Percentiles rank a stretch among this genome's conserved stretches.
phyloP scores from a whole-genome alignment of 92 coral and sea anemone genomes.

The Porites cylindrica region DNA sequence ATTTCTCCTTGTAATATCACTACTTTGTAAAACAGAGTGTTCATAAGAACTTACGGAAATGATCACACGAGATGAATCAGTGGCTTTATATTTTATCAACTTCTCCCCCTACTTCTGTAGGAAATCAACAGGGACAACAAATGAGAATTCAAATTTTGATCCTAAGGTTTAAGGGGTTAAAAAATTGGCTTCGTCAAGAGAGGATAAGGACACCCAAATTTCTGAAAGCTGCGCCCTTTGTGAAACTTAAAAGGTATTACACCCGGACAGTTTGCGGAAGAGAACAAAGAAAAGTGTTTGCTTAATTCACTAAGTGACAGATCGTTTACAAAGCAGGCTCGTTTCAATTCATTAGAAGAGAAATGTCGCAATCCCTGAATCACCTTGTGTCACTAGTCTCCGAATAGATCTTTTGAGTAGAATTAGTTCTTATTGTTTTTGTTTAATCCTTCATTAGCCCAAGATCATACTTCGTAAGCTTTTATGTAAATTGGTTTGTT shows the following conservation, averaged over 20 bases:
- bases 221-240: no score
- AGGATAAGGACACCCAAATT: no score
- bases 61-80: no score
- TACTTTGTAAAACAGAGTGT: no score
- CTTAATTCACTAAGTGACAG: slow-evolving; percentile 14
- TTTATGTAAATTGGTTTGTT: neutral
- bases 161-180: no score
- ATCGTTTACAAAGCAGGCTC: neutral
- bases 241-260: neutral
- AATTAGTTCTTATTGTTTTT: neutral
- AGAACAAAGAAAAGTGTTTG: neutral
- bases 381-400: neutral
- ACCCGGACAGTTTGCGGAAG: neutral
- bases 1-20: no score
- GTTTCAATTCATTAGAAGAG: neutral
- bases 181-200: no score
- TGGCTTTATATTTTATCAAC: no score
- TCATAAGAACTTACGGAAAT: no score
- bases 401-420: neutral
- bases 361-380: neutral
- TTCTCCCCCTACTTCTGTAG: no score
- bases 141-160: no score
- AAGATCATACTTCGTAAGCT: neutral
- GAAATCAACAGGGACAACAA: no score
- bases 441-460: slow-evolving; percentile 5